Evolutionary conservation across 2,888 invertebrate species (phyloP).

Genomic region (Pandemis heparana): DNA sequence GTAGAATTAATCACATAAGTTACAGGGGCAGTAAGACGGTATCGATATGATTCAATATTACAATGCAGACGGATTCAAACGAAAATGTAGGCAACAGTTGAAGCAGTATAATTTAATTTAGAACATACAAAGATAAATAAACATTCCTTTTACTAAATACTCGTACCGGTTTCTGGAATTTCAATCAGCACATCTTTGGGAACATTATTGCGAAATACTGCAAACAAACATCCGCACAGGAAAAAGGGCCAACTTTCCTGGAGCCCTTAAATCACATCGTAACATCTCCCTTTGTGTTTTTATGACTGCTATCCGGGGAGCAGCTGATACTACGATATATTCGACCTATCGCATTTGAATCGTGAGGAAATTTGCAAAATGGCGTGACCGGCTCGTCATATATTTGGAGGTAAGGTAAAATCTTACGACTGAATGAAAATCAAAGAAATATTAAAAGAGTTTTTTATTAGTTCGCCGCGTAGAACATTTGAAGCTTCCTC

Average conservation of each 20-base stretch:
- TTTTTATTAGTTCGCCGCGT: conserved; percentile 21
- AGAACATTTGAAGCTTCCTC: background rate
- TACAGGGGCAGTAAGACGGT: conserved; percentile 8
- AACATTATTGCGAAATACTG: conserved; percentile 37
- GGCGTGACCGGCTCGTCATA: conserved; percentile 16
- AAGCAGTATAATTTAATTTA: background rate
- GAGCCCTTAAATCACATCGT: conserved; percentile 52
- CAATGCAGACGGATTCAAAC: no score
- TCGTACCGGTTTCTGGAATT: conserved; percentile 4
- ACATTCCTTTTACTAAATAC: background rate
- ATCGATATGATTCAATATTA: background rate
- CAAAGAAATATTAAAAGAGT: conserved; percentile 24
- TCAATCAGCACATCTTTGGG: conserved; percentile 32
- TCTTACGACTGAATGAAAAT: conserved; percentile 31
- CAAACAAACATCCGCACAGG: conserved; percentile 52
- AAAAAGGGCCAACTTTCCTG: conserved; percentile 45
- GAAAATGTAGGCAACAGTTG: no score
- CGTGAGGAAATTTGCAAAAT: conserved; percentile 8
- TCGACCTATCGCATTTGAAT: conserved; percentile 41
- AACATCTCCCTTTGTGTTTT: conserved; percentile 52
- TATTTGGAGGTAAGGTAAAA: conserved; percentile 32
- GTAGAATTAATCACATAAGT: conserved; percentile 47
- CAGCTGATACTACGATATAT: conserved; percentile 48
- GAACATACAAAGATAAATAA: background rate
- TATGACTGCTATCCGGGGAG: conserved; percentile 50